These are phyloP conservation scores for Netelia virgata DNA, from an alignment of 2,888 invertebrate species.

Conservation along the genomic window DNA sequence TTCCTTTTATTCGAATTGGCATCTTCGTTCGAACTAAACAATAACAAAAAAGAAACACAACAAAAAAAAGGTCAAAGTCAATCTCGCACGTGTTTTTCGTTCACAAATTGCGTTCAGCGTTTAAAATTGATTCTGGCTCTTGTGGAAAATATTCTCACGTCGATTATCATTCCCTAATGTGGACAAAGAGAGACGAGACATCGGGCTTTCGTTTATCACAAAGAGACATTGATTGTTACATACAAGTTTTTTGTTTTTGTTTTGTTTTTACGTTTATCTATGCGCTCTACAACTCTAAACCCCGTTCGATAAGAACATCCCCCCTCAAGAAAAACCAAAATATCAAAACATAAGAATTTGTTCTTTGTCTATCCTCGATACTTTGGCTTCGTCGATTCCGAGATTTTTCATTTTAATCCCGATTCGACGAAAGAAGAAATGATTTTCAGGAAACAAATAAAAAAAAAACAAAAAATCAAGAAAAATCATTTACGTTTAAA, in stretches of 20 bases:
- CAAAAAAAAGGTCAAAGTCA: neutral
- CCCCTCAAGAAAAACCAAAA: no score
- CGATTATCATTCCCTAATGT: neutral
- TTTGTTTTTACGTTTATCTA: neutral
- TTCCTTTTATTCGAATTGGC: slow-evolving; percentile 40
- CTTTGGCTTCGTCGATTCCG: slow-evolving; percentile 37
- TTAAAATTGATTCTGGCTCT: no score
- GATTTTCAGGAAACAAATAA: neutral
- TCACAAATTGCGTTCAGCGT: no score
- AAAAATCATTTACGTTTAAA: slow-evolving; percentile 72
- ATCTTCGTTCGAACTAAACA: slow-evolving; percentile 14
- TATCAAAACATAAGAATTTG: neutral
- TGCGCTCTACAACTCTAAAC: neutral
- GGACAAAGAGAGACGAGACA: slow-evolving; percentile 6
- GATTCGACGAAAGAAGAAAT: neutral
- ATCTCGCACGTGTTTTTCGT: neutral
- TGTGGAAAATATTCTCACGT: neutral
- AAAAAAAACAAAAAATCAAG: slow-evolving; percentile 13
- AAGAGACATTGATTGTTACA: slow-evolving; percentile 44
- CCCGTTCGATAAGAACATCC: no score
- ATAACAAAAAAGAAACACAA: no score
- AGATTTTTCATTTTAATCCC: neutral
- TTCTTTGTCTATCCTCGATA: neutral
- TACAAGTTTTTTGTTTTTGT: neutral
- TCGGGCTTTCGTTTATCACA: slow-evolving; percentile 39